These are phyloP conservation scores for Chloroceryle aenea DNA, from an alignment of 2,113 vertebrate genomes.

Conservation along the genomic window DNA sequence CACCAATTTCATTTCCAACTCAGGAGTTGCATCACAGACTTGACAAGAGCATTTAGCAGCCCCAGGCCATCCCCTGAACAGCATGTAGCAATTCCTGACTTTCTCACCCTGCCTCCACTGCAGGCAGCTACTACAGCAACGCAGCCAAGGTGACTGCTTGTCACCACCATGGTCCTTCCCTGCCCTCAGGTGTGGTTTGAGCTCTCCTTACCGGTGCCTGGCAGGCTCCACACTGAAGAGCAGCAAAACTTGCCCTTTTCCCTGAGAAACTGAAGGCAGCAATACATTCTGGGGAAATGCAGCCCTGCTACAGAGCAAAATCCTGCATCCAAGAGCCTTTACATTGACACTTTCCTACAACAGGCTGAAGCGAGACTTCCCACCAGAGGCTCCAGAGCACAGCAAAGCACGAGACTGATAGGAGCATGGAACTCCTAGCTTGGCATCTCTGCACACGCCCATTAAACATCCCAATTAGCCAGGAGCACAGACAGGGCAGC, in stretches of 20 bases:
- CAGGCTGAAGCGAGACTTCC: neutral
- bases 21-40: accelerated
- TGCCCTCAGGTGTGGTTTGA: neutral
- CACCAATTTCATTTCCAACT: accelerated
- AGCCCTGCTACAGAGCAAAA: neutral
- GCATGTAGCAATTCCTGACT: accelerated
- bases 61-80: neutral
- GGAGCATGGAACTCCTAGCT: neutral
- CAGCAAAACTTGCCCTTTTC: neutral
- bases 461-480: neutral
- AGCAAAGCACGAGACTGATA: neutral
- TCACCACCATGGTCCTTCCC: neutral
- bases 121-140: neutral
- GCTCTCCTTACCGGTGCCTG: neutral
- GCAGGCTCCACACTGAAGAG: neutral
- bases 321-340: neutral
- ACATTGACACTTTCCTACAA: neutral
- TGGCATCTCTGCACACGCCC: neutral
- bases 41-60: neutral
- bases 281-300: neutral
- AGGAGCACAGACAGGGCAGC: neutral
- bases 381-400: accelerated
- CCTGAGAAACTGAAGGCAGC: neutral
- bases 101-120: neutral
- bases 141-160: neutral